These are phyloP conservation scores for Pachyramphus minor DNA, from an alignment of 2,113 vertebrate genomes.

Conservation along the genomic window DNA sequence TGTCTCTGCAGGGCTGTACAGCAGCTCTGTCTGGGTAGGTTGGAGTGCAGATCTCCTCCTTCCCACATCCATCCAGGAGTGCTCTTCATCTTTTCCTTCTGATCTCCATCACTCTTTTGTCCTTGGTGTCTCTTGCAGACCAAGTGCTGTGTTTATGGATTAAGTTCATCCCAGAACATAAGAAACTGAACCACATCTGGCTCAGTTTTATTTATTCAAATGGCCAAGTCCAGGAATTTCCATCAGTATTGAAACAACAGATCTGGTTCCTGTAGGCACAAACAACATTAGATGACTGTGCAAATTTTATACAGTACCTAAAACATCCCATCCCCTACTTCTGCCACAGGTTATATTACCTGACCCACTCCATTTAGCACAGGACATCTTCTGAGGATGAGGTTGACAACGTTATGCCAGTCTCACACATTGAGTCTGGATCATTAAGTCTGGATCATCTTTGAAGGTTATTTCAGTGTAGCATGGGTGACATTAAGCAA, in stretches of 20 bases:
- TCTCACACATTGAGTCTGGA: not conserved
- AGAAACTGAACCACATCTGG: not conserved
- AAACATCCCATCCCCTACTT: not conserved
- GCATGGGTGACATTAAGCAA: not conserved
- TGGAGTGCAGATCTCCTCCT: not conserved
- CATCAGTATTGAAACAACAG: not conserved
- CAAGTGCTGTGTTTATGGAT: not conserved
- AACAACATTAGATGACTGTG: not conserved
- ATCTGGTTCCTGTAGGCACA: not conserved
- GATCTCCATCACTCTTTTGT: not conserved
- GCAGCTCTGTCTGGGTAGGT: not conserved
- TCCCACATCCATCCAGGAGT: rapidly evolving
- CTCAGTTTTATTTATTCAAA: not conserved
- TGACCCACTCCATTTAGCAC: not conserved
- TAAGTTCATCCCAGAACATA: not conserved
- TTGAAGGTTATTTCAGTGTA: not conserved
- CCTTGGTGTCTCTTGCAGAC: not conserved
- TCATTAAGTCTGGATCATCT: not conserved
- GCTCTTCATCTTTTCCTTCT: not conserved
- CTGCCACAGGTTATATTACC: not conserved
- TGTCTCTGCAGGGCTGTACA: not conserved
- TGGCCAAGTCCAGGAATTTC: not conserved
- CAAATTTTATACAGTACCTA: not conserved
- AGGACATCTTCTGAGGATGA: not conserved
- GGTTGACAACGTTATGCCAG: not conserved